Evolutionary conservation across 2,888 invertebrate species (phyloP), one percentile per base, ranked within the genome.

Genomic region (Luffia ferchaultella): DNA sequence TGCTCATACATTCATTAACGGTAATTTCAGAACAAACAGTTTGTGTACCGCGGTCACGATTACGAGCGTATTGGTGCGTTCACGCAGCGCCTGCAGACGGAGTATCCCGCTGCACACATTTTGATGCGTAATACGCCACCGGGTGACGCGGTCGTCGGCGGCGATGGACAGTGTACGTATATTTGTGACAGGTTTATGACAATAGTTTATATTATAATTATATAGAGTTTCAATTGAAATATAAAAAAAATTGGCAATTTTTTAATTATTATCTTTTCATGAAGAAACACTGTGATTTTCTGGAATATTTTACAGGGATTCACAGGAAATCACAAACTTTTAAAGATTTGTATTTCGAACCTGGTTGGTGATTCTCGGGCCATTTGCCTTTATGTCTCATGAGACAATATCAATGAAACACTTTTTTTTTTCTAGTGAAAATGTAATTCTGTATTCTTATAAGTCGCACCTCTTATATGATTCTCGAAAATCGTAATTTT

Each of bases 51-150:
- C 57, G 98, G 98, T 0, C 85, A 95, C 63, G 97, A 97, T 68
- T 98, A 96, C 74, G 98, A 98, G 77, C 87, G 96, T 56, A 93
- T 98, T 60, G 93, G 93, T 52, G 95, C 96, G 52, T 98, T 98
- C 70, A 96, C 95, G 0, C 95, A 96, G 70, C 87, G 97, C 20
- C 79, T 98, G 54, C 96, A 96, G 74, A 93, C 93, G 0, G 96
- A 97, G 74, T 98, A 97, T 79, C 96, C 97, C 3, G 90, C 93
- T 44, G 96, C 96, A n/a, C 95, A 96, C 74, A 91, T 97, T 60
- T 85, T 97, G 58, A 95, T 92, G 85, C 93, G 96, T 58, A 95
- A 96, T 68, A 93, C 93, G 45, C 93, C 95, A 2, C 97, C 97
- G 0, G 95, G 95, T 60, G 94, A 94, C 55, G 90, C 91, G 5